Conservation (phyloP, 2,797 vertebrate species). For the Sebastes jordani region DNA sequence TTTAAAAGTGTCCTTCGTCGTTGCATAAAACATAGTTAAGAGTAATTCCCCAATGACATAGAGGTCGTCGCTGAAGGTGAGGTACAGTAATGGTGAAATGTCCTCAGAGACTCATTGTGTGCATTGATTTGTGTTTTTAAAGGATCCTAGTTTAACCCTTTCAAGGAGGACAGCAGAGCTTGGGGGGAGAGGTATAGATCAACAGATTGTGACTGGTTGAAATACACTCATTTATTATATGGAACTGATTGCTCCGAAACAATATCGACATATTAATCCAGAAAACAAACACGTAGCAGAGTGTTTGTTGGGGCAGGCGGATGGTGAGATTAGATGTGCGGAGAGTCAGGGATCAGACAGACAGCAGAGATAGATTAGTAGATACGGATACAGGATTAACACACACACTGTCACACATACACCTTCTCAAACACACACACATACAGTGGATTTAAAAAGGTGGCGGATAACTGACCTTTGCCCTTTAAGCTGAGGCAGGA, state of each 20-base stretch:
- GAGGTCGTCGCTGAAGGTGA: conserved; percentile 4
- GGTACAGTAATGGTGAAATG: conserved; percentile 21
- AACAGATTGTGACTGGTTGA: background rate
- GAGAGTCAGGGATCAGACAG: conserved; percentile 68
- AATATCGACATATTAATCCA: conserved; percentile 27
- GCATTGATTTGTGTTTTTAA: conserved; percentile 50
- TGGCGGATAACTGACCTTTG: conserved; percentile 40
- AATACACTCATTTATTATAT: background rate
- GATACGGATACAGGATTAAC: conserved; percentile 70
- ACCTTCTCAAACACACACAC: conserved; percentile 15
- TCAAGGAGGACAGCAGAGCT: background rate
- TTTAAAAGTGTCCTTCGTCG: conserved; percentile 6
- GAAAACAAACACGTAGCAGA: background rate
- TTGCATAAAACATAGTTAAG: conserved; percentile 4
- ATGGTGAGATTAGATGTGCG: conserved; percentile 63
- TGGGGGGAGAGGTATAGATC: background rate
- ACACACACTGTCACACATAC: conserved; percentile 25
- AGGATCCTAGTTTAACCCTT: conserved; percentile 15
- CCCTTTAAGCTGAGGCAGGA: conserved; percentile 15
- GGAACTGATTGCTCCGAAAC: background rate
- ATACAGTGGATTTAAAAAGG: conserved; percentile 29
- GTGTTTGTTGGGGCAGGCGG: conserved; percentile 34
- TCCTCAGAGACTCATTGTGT: conserved; percentile 37
- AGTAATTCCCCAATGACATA: conserved; percentile 11
- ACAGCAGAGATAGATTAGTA: conserved; percentile 62